These are phyloP conservation scores for Micromesistius poutassou DNA, from an alignment of 2,797 vertebrate species.

Conservation along the genomic window DNA sequence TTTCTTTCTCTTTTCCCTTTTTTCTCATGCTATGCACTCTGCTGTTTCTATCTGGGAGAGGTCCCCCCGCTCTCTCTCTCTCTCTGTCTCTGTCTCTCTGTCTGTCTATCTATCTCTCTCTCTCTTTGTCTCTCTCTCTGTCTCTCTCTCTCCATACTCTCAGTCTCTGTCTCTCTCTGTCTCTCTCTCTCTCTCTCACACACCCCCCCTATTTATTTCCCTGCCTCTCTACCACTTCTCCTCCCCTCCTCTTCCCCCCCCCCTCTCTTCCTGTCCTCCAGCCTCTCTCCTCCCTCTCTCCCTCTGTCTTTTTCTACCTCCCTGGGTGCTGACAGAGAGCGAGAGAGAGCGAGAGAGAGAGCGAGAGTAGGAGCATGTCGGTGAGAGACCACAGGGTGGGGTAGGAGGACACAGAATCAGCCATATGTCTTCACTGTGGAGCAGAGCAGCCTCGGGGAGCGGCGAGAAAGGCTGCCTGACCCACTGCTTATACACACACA, in stretches of 20 bases:
- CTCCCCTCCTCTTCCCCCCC: no score
- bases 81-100: no score
- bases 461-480: no score
- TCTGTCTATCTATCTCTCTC: background rate
- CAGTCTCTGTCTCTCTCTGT: constrained; percentile 5
- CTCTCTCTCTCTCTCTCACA: constrained; percentile 5
- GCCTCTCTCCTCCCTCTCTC: background rate
- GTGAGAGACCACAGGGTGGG: constrained; percentile 89
- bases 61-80: no score
- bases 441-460: constrained; percentile 29
- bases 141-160: background rate
- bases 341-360: background rate
- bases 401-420: constrained; percentile 81
- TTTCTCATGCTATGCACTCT: background rate
- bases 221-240: constrained; percentile 12
- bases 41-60: no score
- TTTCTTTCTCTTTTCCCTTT: constrained; percentile 28
- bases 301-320: background rate
- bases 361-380: constrained; percentile 63
- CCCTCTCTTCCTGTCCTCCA: constrained; percentile 24
- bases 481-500: background rate
- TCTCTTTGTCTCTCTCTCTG: constrained; percentile 23
- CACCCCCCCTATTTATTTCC: background rate
- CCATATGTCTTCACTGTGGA: constrained; percentile 60
- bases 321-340: constrained; percentile 6